These are phyloP conservation scores for Nyleta sp. DNA, from an alignment of 2,888 invertebrate genomes.

Conservation along the genomic window DNA sequence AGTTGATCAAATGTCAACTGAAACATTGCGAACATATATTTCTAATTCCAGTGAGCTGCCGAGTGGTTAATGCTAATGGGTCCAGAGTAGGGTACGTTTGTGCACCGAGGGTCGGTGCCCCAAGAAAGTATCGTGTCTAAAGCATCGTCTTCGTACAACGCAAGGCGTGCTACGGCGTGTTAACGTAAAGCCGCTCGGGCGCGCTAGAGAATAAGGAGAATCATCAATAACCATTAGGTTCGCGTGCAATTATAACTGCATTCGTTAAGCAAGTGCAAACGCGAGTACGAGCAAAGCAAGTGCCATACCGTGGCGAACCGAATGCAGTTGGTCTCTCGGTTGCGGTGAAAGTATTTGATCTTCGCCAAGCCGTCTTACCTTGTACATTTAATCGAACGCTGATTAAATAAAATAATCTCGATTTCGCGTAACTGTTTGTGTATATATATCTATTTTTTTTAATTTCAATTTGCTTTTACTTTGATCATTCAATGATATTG, in stretches of 20 bases:
- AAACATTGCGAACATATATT: no score
- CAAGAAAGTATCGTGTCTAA: conserved; percentile 73
- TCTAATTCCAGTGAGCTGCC: conserved; percentile 10
- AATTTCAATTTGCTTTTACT: background rate
- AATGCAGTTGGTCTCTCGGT: conserved; percentile 19
- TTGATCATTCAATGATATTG: background rate
- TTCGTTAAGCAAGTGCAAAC: conserved; percentile 71
- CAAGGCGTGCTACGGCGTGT: conserved; percentile 66
- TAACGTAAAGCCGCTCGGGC: conserved; percentile 64
- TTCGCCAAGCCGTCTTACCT: background rate
- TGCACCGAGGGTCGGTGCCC: conserved; percentile 74
- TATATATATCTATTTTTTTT: background rate
- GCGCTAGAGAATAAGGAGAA: conserved; percentile 69
- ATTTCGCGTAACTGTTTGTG: background rate
- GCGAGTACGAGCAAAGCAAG: conserved; percentile 53
- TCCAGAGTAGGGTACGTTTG: conserved; percentile 40
- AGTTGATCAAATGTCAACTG: no score
- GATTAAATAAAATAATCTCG: conserved; percentile 3
- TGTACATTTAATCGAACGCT: conserved; percentile 28
- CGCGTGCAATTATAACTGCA: conserved; percentile 78
- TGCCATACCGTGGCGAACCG: conserved; percentile 33
- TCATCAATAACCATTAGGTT: conserved; percentile 80
- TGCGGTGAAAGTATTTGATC: conserved; percentile 49
- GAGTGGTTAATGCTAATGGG: conserved; percentile 37
- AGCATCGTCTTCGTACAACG: conserved; percentile 74